Base-by-base conservation (phyloP, 2,113 vertebrate species). In the Seriola dumerili region DNA sequence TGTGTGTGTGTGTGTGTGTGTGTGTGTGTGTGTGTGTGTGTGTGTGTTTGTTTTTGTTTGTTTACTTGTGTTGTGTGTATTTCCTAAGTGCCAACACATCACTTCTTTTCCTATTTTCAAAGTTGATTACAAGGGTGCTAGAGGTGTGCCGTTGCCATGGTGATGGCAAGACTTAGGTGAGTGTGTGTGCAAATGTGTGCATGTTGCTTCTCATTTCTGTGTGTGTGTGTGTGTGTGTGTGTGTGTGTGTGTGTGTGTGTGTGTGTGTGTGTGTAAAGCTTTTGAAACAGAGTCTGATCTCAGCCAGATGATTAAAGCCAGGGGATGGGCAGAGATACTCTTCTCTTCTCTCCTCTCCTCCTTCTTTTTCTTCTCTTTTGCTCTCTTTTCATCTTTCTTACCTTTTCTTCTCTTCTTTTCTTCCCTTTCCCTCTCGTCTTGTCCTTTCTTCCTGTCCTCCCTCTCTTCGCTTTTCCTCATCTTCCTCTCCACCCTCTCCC, bases 61-160 rank as follows among this genome's bases (percentile, higher is more conserved):
- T 81, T 58, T 62, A 25, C 12, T 55, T 13, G 16, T 25, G n/a
- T 19, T 32, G 34, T 44, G 21, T 70, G 32, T 54, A 14, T 50
- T 16, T 58, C 0, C 0, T 64, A 29, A 34, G 3, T 84, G 73
- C 80, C 85, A 80, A 29, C 85, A 88, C 83, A 78, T 81, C 65
- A 46, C 67, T 83, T 54, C 54, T 73, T 10, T 71, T 77, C 0
- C 69, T 59, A 67, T 80, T 89, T 92, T 80, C 78, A 85, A 85
- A 88, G 82, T 87, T 92, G 88, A 91, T 90, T 91, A 88, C 73
- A 32, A 75, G 55, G 80, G 64, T 62, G 72, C 34, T 50, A 65
- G 80, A 57, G 84, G 84, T 91, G 87, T 87, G 81, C 83, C 44
- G 89, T 93, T 85, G 67, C 68, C 74, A 85, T 89, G 88, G 85